phyloP scores from a whole-genome alignment of 1,140 invertebrate species.

The Caenorhabditis remanei region DNA sequence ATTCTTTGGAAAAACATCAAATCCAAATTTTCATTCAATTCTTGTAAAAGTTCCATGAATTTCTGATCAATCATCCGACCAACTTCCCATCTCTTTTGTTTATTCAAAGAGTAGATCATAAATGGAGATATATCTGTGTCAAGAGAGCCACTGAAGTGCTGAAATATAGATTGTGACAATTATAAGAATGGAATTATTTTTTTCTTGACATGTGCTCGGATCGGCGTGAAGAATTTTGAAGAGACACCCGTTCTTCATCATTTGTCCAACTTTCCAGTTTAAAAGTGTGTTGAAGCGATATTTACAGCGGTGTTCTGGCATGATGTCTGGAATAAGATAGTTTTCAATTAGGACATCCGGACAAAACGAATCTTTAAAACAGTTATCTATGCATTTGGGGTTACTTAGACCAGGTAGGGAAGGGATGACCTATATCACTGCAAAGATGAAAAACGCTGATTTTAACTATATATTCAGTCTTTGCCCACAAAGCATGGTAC shows the following conservation, averaged over 20 bases:
- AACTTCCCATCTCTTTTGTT: slow-evolving; percentile 18
- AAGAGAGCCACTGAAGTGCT: neutral
- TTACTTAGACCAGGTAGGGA: too few species aligned
- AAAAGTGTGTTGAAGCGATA: neutral
- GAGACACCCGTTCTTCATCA: neutral
- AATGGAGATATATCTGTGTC: neutral
- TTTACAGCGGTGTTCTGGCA: neutral
- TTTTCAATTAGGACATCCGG: too few species aligned
- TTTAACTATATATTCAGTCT: too few species aligned
- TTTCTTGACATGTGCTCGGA: neutral
- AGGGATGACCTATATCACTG: too few species aligned
- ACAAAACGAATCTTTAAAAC: too few species aligned
- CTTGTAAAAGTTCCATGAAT: neutral
- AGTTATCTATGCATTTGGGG: too few species aligned
- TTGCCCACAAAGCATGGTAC: too few species aligned
- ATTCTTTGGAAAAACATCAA: neutral
- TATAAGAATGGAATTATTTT: neutral
- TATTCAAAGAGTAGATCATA: slow-evolving; percentile 22
- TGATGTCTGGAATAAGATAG: neutral
- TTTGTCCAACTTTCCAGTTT: slow-evolving; percentile 1
- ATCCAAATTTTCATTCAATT: neutral
- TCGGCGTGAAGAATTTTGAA: neutral
- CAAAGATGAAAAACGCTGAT: too few species aligned
- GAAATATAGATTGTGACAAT: neutral
- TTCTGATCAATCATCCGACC: neutral